Conservation (phyloP, 2,888 invertebrate genomes). For the Macroteleia sp. region DNA sequence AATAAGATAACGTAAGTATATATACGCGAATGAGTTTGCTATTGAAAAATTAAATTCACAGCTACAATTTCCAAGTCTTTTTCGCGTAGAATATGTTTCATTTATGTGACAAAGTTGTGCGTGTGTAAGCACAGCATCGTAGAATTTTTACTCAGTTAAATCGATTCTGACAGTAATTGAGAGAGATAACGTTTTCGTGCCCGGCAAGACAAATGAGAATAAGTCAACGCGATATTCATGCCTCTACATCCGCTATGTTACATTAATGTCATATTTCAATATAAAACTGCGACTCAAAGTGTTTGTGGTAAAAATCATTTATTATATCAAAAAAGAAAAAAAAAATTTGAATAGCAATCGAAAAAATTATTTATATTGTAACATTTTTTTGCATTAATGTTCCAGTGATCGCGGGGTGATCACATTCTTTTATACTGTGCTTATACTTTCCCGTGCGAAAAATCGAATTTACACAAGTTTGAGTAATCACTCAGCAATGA, state of each 20-base stretch:
- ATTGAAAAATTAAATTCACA: slow-evolving; percentile 34
- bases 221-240: slow-evolving; percentile 47
- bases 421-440: no score
- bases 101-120: slow-evolving; percentile 36
- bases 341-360: no score
- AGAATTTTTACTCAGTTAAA: slow-evolving; percentile 63
- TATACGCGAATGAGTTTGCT: slow-evolving; percentile 5
- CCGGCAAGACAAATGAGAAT: slow-evolving; percentile 68
- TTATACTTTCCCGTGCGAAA: no score
- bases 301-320: slow-evolving; percentile 38
- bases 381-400: no score
- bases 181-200: slow-evolving; percentile 73
- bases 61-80: slow-evolving; percentile 13
- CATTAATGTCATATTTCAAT: slow-evolving; percentile 56
- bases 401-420: no score
- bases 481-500: no score
- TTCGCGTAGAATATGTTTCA: slow-evolving; percentile 1
- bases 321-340: no score
- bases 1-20: not conserved
- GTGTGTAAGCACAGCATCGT: slow-evolving; percentile 41
- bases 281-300: slow-evolving; percentile 39
- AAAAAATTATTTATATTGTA: no score
- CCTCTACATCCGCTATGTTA: slow-evolving; percentile 32
- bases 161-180: slow-evolving; percentile 74
- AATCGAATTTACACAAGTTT: no score